Conservation (phyloP, 2,888 invertebrate genomes). For the Coleophora deauratella region DNA sequence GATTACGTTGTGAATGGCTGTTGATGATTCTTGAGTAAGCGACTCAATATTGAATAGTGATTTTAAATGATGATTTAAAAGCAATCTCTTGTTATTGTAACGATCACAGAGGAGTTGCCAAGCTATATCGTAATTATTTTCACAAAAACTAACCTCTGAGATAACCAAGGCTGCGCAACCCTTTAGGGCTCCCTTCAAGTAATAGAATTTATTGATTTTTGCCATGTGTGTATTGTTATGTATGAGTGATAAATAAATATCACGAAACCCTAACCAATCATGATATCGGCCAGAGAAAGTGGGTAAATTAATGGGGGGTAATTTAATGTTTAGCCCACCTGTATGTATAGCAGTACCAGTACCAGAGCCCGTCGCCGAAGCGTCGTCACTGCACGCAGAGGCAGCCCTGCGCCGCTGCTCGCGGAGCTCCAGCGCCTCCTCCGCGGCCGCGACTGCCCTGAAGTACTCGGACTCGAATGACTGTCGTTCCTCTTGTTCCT, state of each 20-base stretch:
- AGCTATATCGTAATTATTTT: constrained; percentile 12
- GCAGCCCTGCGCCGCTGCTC: not conserved
- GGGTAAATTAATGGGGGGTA: constrained; percentile 11
- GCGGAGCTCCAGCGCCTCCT: constrained; percentile 4
- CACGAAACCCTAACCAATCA: constrained; percentile 15
- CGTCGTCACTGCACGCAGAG: not conserved
- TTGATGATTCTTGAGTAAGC: constrained; percentile 3
- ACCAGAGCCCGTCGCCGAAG: constrained; percentile 11
- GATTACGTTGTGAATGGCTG: constrained; percentile 4
- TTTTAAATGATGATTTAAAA: constrained; percentile 11
- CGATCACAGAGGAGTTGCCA: constrained; percentile 13
- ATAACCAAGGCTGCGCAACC: constrained; percentile 11
- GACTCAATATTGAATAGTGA: constrained; percentile 8
- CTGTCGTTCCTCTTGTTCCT: constrained; percentile 7
- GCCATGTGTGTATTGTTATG: constrained; percentile 5
- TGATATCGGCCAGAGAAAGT: constrained; percentile 11
- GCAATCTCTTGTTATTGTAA: constrained; percentile 12
- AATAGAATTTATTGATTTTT: constrained; percentile 14
- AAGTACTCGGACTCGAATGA: constrained; percentile 9
- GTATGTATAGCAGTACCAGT: not conserved
- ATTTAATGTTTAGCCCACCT: constrained; percentile 8
- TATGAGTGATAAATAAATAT: constrained; percentile 12
- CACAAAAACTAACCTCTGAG: constrained; percentile 7
- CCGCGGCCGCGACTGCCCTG: constrained; percentile 6
- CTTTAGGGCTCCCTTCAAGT: constrained; percentile 9